Evolutionary conservation across 2,797 vertebrate species (phyloP).

Genomic region (Poeciliopsis paucimaculata): DNA sequence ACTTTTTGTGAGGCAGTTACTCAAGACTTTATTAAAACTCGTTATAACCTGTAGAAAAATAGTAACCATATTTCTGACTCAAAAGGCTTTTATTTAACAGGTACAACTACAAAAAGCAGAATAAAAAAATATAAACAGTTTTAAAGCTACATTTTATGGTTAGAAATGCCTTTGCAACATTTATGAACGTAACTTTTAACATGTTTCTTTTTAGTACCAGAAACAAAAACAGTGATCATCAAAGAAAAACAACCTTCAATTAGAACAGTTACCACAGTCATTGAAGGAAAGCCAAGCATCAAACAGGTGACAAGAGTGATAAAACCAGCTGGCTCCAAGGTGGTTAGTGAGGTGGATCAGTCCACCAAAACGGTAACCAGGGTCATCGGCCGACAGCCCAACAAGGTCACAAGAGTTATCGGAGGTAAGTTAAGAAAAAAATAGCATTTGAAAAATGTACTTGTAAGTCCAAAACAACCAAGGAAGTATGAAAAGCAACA

Average conservation of each 20-base stretch:
- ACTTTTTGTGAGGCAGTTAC: not conserved
- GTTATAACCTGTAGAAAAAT: not conserved
- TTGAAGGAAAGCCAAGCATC: slow-evolving; percentile 58
- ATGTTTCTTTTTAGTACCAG: slow-evolving; percentile 63
- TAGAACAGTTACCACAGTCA: slow-evolving; percentile 74
- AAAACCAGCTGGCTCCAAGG: not conserved
- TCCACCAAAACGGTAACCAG: slow-evolving; percentile 78
- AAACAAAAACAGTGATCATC: slow-evolving; percentile 76
- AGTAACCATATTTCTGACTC: not conserved
- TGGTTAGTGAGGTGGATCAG: slow-evolving; percentile 76
- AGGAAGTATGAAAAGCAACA: not conserved
- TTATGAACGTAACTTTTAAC: not conserved
- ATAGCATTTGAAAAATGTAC: not conserved
- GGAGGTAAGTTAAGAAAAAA: slow-evolving; percentile 53
- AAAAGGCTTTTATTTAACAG: not conserved
- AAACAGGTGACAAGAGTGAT: slow-evolving; percentile 74
- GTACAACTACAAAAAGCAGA: not conserved
- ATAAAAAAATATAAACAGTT: not conserved
- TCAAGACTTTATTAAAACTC: not conserved
- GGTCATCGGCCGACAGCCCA: slow-evolving; percentile 80
- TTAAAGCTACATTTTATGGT: not conserved
- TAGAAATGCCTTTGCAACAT: not conserved
- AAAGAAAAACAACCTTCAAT: not conserved
- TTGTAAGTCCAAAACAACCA: not conserved
- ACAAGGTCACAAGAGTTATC: slow-evolving; percentile 76